Evolutionary conservation across 2,888 invertebrate genomes (phyloP).

Genomic region (Andrena trimmerana): DNA sequence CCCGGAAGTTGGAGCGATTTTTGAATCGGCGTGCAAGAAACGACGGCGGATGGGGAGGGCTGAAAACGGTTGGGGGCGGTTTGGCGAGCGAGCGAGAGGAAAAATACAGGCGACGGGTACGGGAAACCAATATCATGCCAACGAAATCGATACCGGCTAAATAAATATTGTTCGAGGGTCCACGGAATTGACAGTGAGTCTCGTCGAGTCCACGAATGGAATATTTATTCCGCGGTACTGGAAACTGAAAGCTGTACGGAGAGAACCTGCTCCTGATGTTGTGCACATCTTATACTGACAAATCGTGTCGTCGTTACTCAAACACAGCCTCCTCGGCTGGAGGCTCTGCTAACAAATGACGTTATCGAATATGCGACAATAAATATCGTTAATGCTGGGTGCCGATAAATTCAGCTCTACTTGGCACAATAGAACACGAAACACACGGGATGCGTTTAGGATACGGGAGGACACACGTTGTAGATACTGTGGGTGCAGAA

Average conservation of each 20-base stretch:
- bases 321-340: not conserved
- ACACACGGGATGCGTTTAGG: not conserved
- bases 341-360: not conserved
- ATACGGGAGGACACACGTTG: not conserved
- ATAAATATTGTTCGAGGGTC: constrained; percentile 71
- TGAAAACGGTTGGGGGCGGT: constrained; percentile 17
- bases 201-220: constrained; percentile 48
- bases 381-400: constrained; percentile 1
- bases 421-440: not conserved
- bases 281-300: constrained; percentile 12
- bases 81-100: constrained; percentile 15
- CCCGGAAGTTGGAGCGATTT: constrained; percentile 16
- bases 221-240: constrained; percentile 61
- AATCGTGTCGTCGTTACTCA: constrained; percentile 23
- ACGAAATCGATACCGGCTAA: constrained; percentile 70
- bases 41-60: not conserved
- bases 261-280: constrained; percentile 2
- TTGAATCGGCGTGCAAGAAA: constrained; percentile 38
- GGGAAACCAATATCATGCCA: constrained; percentile 70
- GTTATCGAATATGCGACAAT: constrained; percentile 14
- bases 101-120: constrained; percentile 50
- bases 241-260: constrained; percentile 40
- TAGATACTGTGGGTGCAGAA: not conserved
- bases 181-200: constrained; percentile 64
- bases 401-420: not conserved